phyloP scores from a whole-genome alignment of 2,113 vertebrate species.

The Hyaena hyaena region DNA sequence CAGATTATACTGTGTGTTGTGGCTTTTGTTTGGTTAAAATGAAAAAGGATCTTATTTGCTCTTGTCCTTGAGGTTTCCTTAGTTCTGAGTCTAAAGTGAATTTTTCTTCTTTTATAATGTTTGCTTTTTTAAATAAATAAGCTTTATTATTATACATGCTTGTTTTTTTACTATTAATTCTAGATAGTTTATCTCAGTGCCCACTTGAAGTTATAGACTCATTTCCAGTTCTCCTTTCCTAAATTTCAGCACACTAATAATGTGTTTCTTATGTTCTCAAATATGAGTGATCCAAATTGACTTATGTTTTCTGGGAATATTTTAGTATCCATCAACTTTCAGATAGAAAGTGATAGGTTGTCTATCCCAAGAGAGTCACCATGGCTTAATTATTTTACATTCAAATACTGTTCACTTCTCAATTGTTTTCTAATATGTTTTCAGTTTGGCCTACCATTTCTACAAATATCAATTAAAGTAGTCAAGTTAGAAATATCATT shows the following conservation, averaged over 20 bases:
- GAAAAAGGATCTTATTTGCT: neutral
- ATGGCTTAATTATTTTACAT: conserved; percentile 14
- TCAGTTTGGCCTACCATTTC: neutral
- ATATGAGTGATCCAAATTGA: neutral
- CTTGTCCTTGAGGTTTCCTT: conserved; percentile 2
- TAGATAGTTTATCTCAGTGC: neutral
- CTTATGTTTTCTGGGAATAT: neutral
- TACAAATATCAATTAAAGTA: neutral
- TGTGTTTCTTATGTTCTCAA: conserved; percentile 19
- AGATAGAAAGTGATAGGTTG: neutral
- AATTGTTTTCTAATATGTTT: neutral
- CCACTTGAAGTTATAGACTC: neutral
- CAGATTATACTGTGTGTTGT: neutral
- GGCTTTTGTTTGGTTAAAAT: conserved; percentile 21
- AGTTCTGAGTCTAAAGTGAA: neutral
- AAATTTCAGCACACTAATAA: neutral
- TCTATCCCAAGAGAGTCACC: neutral
- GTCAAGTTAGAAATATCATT: neutral
- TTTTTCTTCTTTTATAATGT: conserved; percentile 9
- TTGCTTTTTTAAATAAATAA: conserved; percentile 27
- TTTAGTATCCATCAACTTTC: neutral
- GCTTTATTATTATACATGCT: neutral
- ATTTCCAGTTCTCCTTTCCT: neutral
- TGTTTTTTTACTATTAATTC: neutral
- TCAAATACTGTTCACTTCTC: neutral